Evolutionary conservation across 2,888 invertebrate genomes (phyloP).

Genomic region (Gryllus longicercus): DNA sequence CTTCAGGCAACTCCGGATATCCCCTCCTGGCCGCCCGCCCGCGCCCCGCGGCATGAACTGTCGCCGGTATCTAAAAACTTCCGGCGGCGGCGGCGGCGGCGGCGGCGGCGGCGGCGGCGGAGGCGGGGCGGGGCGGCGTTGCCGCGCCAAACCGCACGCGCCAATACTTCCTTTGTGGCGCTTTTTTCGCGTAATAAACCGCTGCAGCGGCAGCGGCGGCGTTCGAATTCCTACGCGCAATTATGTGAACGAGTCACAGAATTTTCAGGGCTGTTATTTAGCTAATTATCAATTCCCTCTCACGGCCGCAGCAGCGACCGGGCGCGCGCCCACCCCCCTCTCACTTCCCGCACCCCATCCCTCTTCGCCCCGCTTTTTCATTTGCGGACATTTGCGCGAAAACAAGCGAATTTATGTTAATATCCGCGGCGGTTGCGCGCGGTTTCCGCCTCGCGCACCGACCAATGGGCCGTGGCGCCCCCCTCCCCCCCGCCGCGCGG

Average conservation of each 20-base stretch:
- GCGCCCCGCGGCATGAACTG: not conserved
- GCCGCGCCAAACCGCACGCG: slow-evolving; percentile 4
- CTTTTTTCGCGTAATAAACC: slow-evolving; percentile 7
- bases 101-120: not conserved
- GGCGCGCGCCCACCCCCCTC: not conserved
- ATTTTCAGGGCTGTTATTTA: slow-evolving; percentile 17
- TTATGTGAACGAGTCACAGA: slow-evolving; percentile 11
- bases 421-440: not conserved
- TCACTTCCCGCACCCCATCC: not conserved
- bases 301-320: not conserved
- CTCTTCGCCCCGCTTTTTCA: not conserved
- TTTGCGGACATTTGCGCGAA: slow-evolving; percentile 2
- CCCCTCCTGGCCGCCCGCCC: too few relatives aligned
- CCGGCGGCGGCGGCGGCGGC: not conserved
- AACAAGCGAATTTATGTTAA: slow-evolving; percentile 1
- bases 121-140: not conserved
- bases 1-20: too few relatives aligned
- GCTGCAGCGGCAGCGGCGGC: not conserved
- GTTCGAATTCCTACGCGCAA: slow-evolving; percentile 17
- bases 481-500: not conserved
- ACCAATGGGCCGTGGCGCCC: not conserved
- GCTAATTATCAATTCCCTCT: slow-evolving; percentile 8
- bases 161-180: not conserved
- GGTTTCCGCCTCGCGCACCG: slow-evolving; percentile 17
- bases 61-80: slow-evolving; percentile 6